Percentiles rank a stretch among this genome's conserved stretches.
These are phyloP conservation scores for Hemistola chrysoprasaria DNA, from an alignment of 2,888 invertebrate genomes.

Conservation along the genomic window DNA sequence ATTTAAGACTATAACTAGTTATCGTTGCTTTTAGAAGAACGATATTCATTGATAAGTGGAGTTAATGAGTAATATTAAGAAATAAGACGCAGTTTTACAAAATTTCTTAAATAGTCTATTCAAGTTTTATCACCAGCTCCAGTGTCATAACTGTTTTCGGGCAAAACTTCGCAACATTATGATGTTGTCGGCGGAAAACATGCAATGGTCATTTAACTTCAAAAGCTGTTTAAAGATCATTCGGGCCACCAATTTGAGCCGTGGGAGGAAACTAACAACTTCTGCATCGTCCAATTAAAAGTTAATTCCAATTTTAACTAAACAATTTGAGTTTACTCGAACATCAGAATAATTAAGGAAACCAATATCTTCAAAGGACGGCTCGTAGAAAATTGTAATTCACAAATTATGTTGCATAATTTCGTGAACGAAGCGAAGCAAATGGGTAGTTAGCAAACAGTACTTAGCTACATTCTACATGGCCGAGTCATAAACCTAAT, in stretches of 20 bases:
- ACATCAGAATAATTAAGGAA: constrained; percentile 7
- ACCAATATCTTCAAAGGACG: too few species aligned
- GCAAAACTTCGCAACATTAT: constrained; percentile 19
- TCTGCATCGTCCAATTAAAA: constrained; percentile 42
- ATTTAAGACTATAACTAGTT: too few species aligned
- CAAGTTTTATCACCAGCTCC: constrained; percentile 1
- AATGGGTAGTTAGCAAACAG: neutral
- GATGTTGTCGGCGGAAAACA: constrained; percentile 29
- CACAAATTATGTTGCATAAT: too few species aligned
- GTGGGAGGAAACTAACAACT: constrained; percentile 40
- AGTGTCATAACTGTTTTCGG: constrained; percentile 13
- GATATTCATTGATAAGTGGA: too few species aligned
- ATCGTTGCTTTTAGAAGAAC: too few species aligned
- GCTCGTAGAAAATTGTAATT: too few species aligned
- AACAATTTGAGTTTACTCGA: constrained; percentile 26
- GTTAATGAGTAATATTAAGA: too few species aligned
- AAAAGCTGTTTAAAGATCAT: constrained; percentile 48
- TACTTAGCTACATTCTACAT: too few species aligned
- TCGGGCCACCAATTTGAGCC: constrained; percentile 48
- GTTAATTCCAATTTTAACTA: constrained; percentile 28
- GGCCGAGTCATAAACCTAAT: constrained; percentile 1
- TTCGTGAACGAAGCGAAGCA: neutral
- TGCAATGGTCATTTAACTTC: constrained; percentile 36
- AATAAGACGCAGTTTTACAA: too few species aligned
- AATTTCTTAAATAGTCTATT: neutral